A percentile compares a stretch with the other conserved stretches of the same genome.
Conservation (phyloP, 2,113 vertebrate genomes). For the Suncus etruscus region DNA sequence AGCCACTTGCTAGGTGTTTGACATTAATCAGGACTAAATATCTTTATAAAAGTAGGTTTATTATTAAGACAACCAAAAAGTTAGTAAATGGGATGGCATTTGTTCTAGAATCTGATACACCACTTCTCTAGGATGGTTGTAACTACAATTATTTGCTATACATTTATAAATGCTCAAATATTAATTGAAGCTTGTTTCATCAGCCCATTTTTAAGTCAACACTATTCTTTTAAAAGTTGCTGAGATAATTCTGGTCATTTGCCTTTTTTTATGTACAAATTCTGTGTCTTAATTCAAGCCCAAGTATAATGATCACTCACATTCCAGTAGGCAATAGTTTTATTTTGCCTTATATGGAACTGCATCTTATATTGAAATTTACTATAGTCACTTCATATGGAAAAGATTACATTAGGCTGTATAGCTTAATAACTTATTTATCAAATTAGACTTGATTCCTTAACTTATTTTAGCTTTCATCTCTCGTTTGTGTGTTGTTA, state of each 20-base stretch:
- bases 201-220: neutral
- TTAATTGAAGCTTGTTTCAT: conserved; percentile 15
- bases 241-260: conserved; percentile 1
- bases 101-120: neutral
- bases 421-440: neutral
- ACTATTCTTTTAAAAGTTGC: conserved; percentile 29
- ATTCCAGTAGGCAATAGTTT: neutral
- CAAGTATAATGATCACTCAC: neutral
- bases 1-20: too few species aligned
- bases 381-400: neutral
- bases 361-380: neutral
- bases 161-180: conserved; percentile 14
- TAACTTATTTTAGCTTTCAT: neutral
- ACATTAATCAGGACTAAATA: neutral
- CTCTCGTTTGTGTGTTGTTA: neutral
- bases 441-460: neutral
- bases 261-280: neutral
- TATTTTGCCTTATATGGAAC: neutral
- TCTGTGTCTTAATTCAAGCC: neutral
- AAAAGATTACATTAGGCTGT: neutral
- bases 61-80: neutral
- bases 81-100: neutral
- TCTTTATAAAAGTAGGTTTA: neutral
- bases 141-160: neutral
- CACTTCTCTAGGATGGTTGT: neutral